Conservation (phyloP, 2,888 invertebrate genomes). For the Tridacna crocea region DNA sequence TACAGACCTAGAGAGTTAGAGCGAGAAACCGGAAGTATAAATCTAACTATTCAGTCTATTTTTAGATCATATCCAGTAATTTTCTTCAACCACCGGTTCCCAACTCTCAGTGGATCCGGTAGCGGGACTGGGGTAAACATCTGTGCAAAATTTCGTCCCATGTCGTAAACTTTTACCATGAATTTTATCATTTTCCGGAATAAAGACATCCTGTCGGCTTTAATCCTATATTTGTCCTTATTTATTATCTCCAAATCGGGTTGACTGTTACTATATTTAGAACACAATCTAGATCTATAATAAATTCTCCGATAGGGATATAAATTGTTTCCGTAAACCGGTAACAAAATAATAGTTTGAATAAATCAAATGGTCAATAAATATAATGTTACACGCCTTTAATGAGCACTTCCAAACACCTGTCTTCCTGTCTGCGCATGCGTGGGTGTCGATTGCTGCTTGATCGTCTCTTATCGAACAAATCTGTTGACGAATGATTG, state of each 20-base stretch:
- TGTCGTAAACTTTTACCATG: slow-evolving; percentile 29
- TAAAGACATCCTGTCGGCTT: slow-evolving; percentile 16
- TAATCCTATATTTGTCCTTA: slow-evolving; percentile 1
- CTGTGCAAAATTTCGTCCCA: slow-evolving; percentile 26
- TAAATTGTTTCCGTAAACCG: slow-evolving; percentile 9
- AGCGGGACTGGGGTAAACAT: slow-evolving; percentile 31
- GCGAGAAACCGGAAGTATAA: no score
- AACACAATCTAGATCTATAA: neutral
- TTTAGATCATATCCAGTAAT: slow-evolving; percentile 32
- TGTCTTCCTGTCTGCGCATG: neutral
- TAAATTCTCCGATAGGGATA: neutral
- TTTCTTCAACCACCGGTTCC: slow-evolving; percentile 34
- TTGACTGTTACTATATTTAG: slow-evolving; percentile 15
- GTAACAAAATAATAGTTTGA: neutral
- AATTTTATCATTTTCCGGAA: slow-evolving; percentile 22
- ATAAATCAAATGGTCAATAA: slow-evolving; percentile 20
- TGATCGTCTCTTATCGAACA: neutral
- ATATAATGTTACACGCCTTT: neutral
- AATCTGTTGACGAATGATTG: neutral
- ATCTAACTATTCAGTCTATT: neutral
- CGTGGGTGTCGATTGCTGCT: neutral
- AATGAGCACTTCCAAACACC: neutral
- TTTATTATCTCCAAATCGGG: neutral
- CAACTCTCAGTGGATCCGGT: slow-evolving; percentile 36
- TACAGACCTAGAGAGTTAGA: no score